Evolutionary conservation across 2,113 vertebrate species (phyloP), one percentile per base, ranked within the genome.

Genomic region (Centropus unirufus): DNA sequence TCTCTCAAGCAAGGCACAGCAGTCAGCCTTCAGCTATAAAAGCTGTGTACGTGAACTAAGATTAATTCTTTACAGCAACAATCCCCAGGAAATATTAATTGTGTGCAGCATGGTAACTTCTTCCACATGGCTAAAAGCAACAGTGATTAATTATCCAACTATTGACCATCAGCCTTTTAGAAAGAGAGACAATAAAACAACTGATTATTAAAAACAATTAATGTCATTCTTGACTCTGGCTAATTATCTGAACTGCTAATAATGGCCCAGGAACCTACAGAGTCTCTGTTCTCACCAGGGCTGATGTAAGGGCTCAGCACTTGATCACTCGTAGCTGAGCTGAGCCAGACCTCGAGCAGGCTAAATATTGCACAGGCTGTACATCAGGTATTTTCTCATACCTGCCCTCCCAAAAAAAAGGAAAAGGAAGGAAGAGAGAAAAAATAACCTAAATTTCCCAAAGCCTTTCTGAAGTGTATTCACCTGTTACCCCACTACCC

Each of bases 151-250:
- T 95, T 93, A 91, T 39, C 8, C 34, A 95, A 75, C 70, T 62
- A 87, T 46, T 83, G 82, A 92, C 91, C 91, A 91, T 74, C 68
- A 36, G 69, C 79, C 95, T 93, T 96, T 87, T 8, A 8, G 27
- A 83, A 79, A 83, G 46, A 52, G 47, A 96, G 55, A 96, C 88
- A 83, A 96, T 92, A 82, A 96, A 96, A 39, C 54, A 96, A 95
- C 39, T 26, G 69, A 91, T 93, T 87, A 97, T 72, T 96, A 83
- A 96, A 94, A 95, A 96, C 92, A 96, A 97, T 95, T 93, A 96
- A 85, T 73, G 95, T n/a, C 70, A 67, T 76, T 90, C 79, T 52
- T 79, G 42, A 75, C 90, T 77, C 85, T 27, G 58, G 79, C 81
- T 93, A 94, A 83, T 94, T 95, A 92, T 39, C 86, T 74, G 83